Conservation (phyloP, 1,140 invertebrate genomes). For the Mesaphorura yosii region DNA sequence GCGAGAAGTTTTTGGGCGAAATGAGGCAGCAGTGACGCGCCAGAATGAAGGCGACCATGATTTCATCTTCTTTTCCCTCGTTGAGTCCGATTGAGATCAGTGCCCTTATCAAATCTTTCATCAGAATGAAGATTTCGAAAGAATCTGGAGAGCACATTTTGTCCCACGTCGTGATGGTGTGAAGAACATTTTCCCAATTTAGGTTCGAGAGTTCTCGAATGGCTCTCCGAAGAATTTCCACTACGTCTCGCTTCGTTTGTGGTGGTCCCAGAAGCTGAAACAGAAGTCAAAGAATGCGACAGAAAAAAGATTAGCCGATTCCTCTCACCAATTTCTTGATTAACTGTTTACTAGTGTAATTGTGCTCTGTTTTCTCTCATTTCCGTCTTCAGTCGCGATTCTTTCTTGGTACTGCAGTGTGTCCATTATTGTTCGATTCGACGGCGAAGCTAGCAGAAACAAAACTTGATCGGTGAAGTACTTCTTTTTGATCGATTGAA, state of each 20-base stretch:
- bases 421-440: neutral
- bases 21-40: slow-evolving; percentile 27
- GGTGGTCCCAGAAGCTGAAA: slow-evolving; percentile 2
- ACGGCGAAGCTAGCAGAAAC: neutral
- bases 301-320: too few relatives aligned
- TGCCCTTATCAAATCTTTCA: slow-evolving; percentile 19
- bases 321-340: too few relatives aligned
- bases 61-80: slow-evolving; percentile 1
- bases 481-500: slow-evolving; percentile 8
- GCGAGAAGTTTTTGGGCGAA: slow-evolving; percentile 16
- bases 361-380: too few relatives aligned
- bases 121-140: slow-evolving; percentile 4
- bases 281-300: too few relatives aligned
- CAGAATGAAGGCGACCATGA: slow-evolving; percentile 23
- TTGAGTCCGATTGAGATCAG: slow-evolving; percentile 17
- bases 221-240: slow-evolving; percentile 7
- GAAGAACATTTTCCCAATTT: slow-evolving; percentile 24
- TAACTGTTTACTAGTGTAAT: too few relatives aligned
- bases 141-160: neutral
- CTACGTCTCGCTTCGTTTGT: neutral
- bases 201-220: neutral
- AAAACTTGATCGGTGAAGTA: slow-evolving; percentile 11
- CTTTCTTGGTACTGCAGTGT: slow-evolving; percentile 18
- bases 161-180: slow-evolving; percentile 11
- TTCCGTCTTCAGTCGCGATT: neutral